Evolutionary conservation across 2,888 invertebrate genomes (phyloP), one percentile per base, ranked within the genome.

Genomic region (Macaria liturata): DNA sequence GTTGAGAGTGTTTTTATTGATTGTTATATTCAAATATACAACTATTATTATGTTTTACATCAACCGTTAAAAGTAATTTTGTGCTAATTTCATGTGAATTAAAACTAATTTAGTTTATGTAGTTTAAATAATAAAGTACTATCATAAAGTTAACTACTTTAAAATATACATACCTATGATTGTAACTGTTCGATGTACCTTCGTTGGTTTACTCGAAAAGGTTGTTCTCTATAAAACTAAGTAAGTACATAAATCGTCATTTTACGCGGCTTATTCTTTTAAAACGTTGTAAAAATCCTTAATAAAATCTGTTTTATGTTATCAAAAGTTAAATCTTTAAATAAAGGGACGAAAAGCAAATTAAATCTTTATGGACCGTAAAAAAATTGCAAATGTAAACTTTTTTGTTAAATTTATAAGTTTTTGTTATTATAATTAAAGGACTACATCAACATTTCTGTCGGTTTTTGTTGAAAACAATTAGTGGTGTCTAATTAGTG

Each of bases 251-350:
- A 47, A 54, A 48, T 44, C 37, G 7, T 40, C 43, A 51, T 49
- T 54, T 59, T 42, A 40, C 30, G 46, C 3, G 6, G n/a, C 32
- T 42, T 53, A 51, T 57, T 60, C 57, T 46, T 64, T 65, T 64
- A 59, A 62, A 63, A 58, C 58, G 57, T 59, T 54, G 57, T 64
- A 62, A 65, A 67, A 67, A 61, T 56, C 42, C 43, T n/a, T 46
- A 62, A 65, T 65, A 64, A 67, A 69, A 66, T 58, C 46, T 59
- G 57, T 58, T 62, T 61, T 59, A 63, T 48, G 62, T 61, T 69
- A 64, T 66, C 62, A 58, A 8, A 49, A 46, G 47, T 44, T 57
- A 55, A 62, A 64, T 64, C 62, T 62, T 57, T 48, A 59, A 61
- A 61, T 63, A 62, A 42, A 62, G 58, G 65, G 65, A 57, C 65